Evolutionary conservation across 2,797 vertebrate species (phyloP).

Genomic region (Acrossocheilus wenchowensis): DNA sequence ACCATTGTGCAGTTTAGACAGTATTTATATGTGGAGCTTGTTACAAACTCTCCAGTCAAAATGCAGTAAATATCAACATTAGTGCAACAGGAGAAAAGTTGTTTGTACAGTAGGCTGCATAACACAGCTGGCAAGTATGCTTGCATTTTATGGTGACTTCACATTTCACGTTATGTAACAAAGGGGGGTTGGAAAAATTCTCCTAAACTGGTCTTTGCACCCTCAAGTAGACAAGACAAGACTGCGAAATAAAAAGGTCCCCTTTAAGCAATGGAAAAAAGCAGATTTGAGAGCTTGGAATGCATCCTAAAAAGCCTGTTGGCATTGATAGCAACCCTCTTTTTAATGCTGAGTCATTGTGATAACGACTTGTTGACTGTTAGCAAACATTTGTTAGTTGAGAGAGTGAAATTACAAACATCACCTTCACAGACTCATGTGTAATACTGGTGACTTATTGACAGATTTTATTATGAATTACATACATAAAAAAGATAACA

Average conservation of each 20-base stretch:
- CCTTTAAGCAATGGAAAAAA: background rate
- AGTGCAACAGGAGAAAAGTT: background rate
- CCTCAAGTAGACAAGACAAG: background rate
- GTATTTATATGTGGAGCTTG: background rate
- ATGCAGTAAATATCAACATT: background rate
- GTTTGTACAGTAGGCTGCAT: background rate
- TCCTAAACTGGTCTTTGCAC: background rate
- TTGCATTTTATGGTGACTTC: background rate
- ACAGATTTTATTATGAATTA: background rate
- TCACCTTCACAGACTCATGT: background rate
- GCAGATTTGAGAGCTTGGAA: background rate
- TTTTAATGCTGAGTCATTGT: constrained; percentile 35
- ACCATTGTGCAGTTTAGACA: background rate
- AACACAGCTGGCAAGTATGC: background rate
- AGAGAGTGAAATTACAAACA: background rate
- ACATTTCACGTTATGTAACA: background rate
- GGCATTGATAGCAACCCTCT: background rate
- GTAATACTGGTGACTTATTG: background rate
- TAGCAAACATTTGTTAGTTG: background rate
- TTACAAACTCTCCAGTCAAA: background rate
- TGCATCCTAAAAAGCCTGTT: background rate
- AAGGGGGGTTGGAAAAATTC: background rate
- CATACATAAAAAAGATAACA: background rate
- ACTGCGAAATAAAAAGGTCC: background rate
- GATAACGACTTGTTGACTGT: background rate